phyloP scores from a whole-genome alignment of 1,140 invertebrate genomes.

The Rhopalosiphum padi region DNA sequence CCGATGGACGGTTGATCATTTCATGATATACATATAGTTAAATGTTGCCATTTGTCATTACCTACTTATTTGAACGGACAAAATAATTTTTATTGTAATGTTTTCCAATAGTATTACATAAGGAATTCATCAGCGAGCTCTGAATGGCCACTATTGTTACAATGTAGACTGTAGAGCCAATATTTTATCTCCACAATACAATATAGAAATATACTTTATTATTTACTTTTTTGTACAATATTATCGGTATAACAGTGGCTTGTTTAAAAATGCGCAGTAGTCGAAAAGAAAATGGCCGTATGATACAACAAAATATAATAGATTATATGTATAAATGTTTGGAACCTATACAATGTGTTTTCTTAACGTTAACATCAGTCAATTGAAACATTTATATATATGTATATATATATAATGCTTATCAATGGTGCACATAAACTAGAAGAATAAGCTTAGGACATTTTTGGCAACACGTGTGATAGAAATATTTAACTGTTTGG shows the following conservation, averaged over 20 bases:
- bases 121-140: neutral
- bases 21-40: neutral
- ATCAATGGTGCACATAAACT: neutral
- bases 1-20: neutral
- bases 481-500: neutral
- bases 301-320: neutral
- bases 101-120: neutral
- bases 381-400: neutral
- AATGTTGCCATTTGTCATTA: neutral
- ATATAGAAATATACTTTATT: neutral
- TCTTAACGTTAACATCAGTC: neutral
- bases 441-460: neutral
- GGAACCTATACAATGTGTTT: constrained; percentile 7
- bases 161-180: neutral
- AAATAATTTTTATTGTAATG: neutral
- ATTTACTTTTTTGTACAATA: neutral
- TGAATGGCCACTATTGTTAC: neutral
- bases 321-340: neutral
- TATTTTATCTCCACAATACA: neutral
- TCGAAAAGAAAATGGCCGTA: neutral
- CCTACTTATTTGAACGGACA: neutral
- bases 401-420: neutral
- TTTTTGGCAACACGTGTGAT: constrained; percentile 9
- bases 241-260: neutral
- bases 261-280: neutral